phyloP scores from a whole-genome alignment of 23 tunicate genomes.

The Corella eumyota region DNA sequence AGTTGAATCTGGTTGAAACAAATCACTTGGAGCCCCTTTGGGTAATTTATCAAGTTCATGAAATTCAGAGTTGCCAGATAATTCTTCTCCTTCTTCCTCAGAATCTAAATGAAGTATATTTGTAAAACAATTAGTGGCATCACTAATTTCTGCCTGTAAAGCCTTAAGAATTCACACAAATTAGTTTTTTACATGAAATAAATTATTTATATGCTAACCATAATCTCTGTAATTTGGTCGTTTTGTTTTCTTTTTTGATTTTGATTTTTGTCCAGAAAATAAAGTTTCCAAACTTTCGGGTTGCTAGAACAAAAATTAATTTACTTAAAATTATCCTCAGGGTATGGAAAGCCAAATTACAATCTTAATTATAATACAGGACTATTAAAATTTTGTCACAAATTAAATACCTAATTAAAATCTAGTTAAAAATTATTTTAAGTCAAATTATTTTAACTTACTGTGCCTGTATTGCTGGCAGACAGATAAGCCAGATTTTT shows the following conservation, averaged over 20 bases:
- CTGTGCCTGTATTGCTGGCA: conserved; percentile 2
- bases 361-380: no score
- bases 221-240: conserved; percentile 40
- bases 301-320: no score
- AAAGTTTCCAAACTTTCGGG: conserved; percentile 84
- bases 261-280: conserved; percentile 33
- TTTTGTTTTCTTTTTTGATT: conserved; percentile 62
- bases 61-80: not conserved
- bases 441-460: no score
- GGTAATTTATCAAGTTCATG: conserved; percentile 24
- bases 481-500: conserved; percentile 32
- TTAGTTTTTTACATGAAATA: not conserved
- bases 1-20: no score
- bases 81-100: conserved; percentile 13
- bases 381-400: no score
- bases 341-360: no score
- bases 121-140: not conserved
- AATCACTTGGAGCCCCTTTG: conserved; percentile 31
- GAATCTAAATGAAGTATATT: conserved; percentile 8
- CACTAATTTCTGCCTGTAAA: not conserved
- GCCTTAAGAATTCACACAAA: not conserved
- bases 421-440: no score
- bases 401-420: no score
- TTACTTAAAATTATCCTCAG: no score
- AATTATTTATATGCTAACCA: no score